Evolutionary conservation across 1,140 invertebrate genomes (phyloP).

Genomic region (Belonocnema kinseyi): DNA sequence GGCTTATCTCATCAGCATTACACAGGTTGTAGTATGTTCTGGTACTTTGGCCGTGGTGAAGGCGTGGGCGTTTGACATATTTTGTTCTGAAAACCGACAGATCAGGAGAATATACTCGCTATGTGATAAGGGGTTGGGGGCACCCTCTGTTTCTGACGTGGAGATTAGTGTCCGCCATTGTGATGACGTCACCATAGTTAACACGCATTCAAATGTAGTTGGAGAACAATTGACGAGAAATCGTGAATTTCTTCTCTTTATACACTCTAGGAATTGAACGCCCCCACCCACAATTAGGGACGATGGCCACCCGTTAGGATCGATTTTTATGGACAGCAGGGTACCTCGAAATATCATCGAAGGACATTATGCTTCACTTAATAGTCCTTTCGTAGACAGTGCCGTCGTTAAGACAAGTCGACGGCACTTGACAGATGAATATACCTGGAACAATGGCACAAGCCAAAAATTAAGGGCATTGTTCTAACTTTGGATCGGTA

Average conservation of each 20-base stretch:
- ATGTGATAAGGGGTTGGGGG: conserved; percentile 56
- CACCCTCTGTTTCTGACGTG: conserved; percentile 73
- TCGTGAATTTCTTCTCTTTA: background rate
- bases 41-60: background rate
- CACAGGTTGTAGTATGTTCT: background rate
- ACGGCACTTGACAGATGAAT: conserved; percentile 74
- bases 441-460: conserved; percentile 69
- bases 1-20: background rate
- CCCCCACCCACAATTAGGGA: background rate
- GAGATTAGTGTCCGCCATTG: conserved; percentile 77
- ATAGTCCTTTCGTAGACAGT: conserved; percentile 43
- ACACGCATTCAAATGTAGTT: conserved; percentile 69
- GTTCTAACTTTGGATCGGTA: conserved; percentile 71
- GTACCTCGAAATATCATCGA: background rate
- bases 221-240: conserved; percentile 4
- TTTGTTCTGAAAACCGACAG: conserved; percentile 72
- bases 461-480: conserved; percentile 76
- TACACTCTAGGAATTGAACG: background rate
- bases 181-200: conserved; percentile 74
- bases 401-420: conserved; percentile 62
- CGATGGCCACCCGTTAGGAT: background rate
- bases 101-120: conserved; percentile 65
- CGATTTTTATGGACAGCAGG: conserved; percentile 21
- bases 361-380: conserved; percentile 5
- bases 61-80: conserved; percentile 71